Evolutionary conservation across 2,888 invertebrate genomes (phyloP).

Genomic region (Himalopsyche tibetana): DNA sequence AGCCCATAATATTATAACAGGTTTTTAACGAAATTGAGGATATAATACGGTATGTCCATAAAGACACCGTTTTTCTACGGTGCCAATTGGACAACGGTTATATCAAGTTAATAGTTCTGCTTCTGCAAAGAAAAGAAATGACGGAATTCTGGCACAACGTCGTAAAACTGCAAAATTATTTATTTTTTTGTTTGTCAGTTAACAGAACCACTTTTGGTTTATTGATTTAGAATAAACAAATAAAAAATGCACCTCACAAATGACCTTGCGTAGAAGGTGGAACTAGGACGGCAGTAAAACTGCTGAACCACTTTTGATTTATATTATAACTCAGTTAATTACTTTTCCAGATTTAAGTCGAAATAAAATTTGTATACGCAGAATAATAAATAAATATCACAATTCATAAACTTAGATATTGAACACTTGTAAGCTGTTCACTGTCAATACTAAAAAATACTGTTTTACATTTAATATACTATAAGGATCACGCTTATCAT

Average conservation of each 20-base stretch:
- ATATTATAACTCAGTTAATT: too few relatives aligned
- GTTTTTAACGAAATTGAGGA: not conserved
- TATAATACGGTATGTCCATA: not conserved
- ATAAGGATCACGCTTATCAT: too few relatives aligned
- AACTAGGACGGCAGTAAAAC: not conserved
- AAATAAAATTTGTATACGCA: too few relatives aligned
- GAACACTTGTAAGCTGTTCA: too few relatives aligned
- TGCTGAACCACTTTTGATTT: too few relatives aligned
- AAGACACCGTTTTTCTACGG: not conserved
- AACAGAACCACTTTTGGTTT: conserved; percentile 10
- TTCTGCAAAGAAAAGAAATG: not conserved
- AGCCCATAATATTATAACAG: not conserved
- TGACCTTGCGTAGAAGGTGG: not conserved
- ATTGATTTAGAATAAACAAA: not conserved
- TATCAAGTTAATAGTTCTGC: not conserved
- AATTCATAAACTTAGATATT: too few relatives aligned
- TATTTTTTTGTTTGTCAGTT: not conserved
- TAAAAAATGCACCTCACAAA: not conserved
- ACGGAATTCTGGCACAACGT: not conserved
- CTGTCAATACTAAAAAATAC: too few relatives aligned
- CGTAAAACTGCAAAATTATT: not conserved
- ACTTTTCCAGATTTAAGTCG: too few relatives aligned
- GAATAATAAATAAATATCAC: too few relatives aligned
- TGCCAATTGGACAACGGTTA: not conserved
- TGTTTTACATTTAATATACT: too few relatives aligned